Percentiles rank a stretch among this genome's conserved stretches.
Evolutionary conservation across 1,140 invertebrate genomes (phyloP).

Genomic region (Cecropterus lyciades): DNA sequence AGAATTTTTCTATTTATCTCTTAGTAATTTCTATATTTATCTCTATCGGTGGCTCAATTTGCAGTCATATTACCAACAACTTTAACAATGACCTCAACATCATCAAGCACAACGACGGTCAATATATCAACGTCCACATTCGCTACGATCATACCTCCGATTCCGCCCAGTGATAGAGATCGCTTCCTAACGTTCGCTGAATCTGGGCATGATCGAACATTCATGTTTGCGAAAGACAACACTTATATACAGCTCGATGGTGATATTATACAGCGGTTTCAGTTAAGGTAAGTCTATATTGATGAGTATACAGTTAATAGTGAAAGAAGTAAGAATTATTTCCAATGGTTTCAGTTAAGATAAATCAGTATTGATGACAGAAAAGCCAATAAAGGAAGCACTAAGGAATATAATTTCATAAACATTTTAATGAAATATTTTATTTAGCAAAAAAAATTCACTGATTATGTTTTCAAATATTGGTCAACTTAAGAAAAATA

Average conservation of each 20-base stretch:
- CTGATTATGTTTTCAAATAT: too few species aligned
- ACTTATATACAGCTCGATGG: slow-evolving; percentile 95
- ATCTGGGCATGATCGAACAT: slow-evolving; percentile 90
- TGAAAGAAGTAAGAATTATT: too few species aligned
- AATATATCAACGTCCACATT: slow-evolving; percentile 68
- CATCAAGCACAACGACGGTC: slow-evolving; percentile 51
- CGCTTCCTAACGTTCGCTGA: slow-evolving; percentile 92
- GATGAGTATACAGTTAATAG: too few species aligned
- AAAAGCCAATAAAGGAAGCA: too few species aligned
- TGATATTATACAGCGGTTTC: slow-evolving; percentile 93
- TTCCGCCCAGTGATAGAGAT: slow-evolving; percentile 89
- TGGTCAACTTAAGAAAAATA: too few species aligned
- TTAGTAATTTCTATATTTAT: neutral
- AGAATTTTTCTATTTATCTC: too few species aligned
- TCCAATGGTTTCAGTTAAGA: too few species aligned
- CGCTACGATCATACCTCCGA: slow-evolving; percentile 82
- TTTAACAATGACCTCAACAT: slow-evolving; percentile 53
- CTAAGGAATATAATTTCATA: too few species aligned
- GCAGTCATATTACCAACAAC: slow-evolving; percentile 66
- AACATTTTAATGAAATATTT: too few species aligned
- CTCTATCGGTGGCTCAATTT: slow-evolving; percentile 38
- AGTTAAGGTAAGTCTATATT: slow-evolving; percentile 88
- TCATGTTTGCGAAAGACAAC: slow-evolving; percentile 94
- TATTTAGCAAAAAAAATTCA: too few species aligned
- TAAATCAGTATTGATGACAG: too few species aligned